phyloP scores from a whole-genome alignment of 1,140 invertebrate species.

The Pseudomyrmex flavicornis region DNA sequence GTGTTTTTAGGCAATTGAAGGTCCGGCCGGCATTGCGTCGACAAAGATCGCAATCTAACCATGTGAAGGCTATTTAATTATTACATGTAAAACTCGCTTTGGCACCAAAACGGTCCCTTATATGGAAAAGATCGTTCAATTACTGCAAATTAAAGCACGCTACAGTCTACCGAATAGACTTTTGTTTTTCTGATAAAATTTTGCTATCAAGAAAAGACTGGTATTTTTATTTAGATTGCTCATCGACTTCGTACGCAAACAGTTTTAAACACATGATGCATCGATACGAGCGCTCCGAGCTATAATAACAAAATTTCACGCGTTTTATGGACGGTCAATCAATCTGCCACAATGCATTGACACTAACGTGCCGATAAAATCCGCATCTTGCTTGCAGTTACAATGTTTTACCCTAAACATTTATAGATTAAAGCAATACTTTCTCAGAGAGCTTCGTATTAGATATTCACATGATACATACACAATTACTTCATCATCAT shows the following conservation, averaged over 20 bases:
- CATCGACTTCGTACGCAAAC: background rate
- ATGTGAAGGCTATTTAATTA: slow-evolving; percentile 65
- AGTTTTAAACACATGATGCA: background rate
- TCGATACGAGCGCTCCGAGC: background rate
- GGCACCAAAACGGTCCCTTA: slow-evolving; percentile 30
- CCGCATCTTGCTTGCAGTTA: slow-evolving; percentile 19
- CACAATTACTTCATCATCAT: background rate
- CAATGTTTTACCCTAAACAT: slow-evolving; percentile 1
- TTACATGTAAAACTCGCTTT: slow-evolving; percentile 57
- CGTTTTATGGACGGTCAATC: slow-evolving; percentile 28
- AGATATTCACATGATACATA: slow-evolving; percentile 19
- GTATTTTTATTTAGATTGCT: slow-evolving; percentile 46
- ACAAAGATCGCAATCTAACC: slow-evolving; percentile 61
- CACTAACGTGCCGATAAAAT: slow-evolving; percentile 33
- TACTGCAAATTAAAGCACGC: slow-evolving; percentile 64
- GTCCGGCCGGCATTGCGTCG: slow-evolving; percentile 2
- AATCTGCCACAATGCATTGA: slow-evolving; percentile 15
- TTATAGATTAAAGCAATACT: background rate
- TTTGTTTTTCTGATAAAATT: background rate
- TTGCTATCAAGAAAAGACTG: background rate
- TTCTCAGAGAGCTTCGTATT: background rate
- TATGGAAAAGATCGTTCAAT: slow-evolving; percentile 22
- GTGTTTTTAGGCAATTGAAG: slow-evolving; percentile 43
- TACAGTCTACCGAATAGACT: background rate
- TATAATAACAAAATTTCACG: slow-evolving; percentile 33